Conservation (phyloP, 35 echinoderm and acorn worm genomes). For the Ophiothrix spiculata region DNA sequence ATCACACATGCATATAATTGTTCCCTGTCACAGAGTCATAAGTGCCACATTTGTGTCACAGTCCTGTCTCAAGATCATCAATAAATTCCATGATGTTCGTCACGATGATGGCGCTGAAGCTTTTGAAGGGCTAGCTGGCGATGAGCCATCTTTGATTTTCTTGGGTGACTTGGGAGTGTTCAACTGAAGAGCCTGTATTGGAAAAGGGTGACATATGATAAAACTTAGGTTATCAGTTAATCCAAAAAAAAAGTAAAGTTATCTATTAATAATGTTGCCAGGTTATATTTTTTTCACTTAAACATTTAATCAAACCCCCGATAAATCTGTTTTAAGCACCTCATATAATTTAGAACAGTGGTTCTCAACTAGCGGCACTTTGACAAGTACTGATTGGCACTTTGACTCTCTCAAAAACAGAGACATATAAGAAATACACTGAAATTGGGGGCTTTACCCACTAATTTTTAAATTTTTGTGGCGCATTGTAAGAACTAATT, state of each 20-base stretch:
- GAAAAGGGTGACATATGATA: neutral
- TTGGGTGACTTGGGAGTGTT: neutral
- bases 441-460: too few species aligned
- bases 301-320: neutral
- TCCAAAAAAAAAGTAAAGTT: neutral
- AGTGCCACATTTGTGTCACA: neutral
- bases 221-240: too few species aligned
- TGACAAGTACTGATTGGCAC: too few species aligned
- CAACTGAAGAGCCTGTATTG: neutral
- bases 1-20: too few species aligned
- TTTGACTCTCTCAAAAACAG: too few species aligned
- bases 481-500: too few species aligned
- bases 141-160: neutral
- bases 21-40: too few species aligned
- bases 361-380: too few species aligned
- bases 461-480: too few species aligned
- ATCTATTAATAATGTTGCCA: too few species aligned
- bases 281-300: neutral
- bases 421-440: too few species aligned
- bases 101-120: neutral
- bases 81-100: neutral
- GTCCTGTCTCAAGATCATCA: neutral
- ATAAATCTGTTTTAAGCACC: neutral
- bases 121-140: neutral
- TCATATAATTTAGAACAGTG: neutral